Base-by-base conservation (phyloP, 2,113 vertebrate genomes). In the Corythornis madagascariensis region DNA sequence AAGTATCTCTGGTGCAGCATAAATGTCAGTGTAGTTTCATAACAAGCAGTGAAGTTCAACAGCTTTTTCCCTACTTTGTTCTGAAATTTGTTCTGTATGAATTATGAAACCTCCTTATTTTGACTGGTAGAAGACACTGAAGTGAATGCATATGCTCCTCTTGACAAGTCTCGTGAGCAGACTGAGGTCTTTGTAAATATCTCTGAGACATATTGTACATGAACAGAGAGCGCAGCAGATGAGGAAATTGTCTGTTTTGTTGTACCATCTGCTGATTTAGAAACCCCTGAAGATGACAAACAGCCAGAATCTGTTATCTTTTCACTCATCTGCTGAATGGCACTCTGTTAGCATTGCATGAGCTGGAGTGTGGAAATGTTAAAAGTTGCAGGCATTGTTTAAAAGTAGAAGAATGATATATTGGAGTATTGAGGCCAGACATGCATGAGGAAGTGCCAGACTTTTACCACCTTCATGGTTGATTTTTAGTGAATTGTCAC, bases 211-310 rank as follows among this genome's bases (percentile, higher is more conserved):
- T 67, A 85, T 80, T 94, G 91, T 85, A 89, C 66, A 31, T 19
- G 84, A 93, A 92, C 82, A 13, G 22, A 89, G 72, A 74, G 82
- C 67, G 53, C 24, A 56, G 64, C 94, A 95, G 95, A 94, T 75
- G 95, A 95, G 78, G 79, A 94, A 93, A 87, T 11, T 91, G 67
- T 88, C 94, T 93, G 94, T 94, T 95, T 96, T 96, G 95, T 95
- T 94, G 78, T 91, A 48, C 94, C 96, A 96, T 95, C 95, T 96
- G 96, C 92, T 83, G 82, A 91, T 85, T 96, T 87, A 91, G 91
- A 88, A 91, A 93, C 64, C 56, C 72, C 85, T 83, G 95, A 85
- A 81, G 82, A 88, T 79, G 82, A 95, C 94, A 95, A 96, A 92
- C 67, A 86, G 72, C 64, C 52, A 94, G 89, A 89, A 91, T 94